Conservation (phyloP, 92 coral and sea anemone genomes). For the Epizoanthus scotinus region DNA sequence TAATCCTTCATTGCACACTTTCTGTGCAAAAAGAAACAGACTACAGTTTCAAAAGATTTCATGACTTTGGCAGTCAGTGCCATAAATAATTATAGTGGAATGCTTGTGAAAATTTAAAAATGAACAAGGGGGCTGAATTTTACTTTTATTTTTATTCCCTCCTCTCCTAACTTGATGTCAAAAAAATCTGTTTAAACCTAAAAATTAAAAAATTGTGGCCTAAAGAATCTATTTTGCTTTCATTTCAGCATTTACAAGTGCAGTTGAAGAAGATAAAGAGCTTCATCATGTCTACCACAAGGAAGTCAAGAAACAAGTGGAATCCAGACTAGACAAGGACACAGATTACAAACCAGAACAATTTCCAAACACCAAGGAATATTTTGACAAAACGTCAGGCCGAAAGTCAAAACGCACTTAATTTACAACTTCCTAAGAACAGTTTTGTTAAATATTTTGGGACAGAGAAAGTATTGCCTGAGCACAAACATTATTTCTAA, state of each 20-base stretch:
- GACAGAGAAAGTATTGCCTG: background rate
- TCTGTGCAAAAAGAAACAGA: no score
- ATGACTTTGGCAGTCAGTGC: no score
- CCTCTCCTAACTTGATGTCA: no score
- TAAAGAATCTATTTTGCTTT: background rate
- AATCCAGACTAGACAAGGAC: slow-evolving; percentile 76
- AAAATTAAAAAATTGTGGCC: no score
- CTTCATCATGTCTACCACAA: slow-evolving; percentile 76
- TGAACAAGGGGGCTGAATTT: no score
- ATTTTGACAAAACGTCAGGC: slow-evolving; percentile 68
- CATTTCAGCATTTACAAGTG: slow-evolving; percentile 67
- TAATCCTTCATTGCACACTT: no score
- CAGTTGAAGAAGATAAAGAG: slow-evolving; percentile 65
- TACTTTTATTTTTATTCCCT: no score
- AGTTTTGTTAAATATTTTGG: background rate
- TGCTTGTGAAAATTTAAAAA: no score
- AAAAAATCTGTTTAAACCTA: no score
- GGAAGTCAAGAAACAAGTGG: slow-evolving; percentile 81
- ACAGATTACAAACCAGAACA: slow-evolving; percentile 82
- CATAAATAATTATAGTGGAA: no score
- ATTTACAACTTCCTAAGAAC: background rate
- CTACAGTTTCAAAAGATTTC: no score
- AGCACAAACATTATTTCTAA: background rate
- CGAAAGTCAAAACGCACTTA: slow-evolving; percentile 27
- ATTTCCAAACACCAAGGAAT: slow-evolving; percentile 87